These are phyloP conservation scores for Drosophila picticornis DNA, from an alignment of 2,888 invertebrate genomes.

Conservation along the genomic window DNA sequence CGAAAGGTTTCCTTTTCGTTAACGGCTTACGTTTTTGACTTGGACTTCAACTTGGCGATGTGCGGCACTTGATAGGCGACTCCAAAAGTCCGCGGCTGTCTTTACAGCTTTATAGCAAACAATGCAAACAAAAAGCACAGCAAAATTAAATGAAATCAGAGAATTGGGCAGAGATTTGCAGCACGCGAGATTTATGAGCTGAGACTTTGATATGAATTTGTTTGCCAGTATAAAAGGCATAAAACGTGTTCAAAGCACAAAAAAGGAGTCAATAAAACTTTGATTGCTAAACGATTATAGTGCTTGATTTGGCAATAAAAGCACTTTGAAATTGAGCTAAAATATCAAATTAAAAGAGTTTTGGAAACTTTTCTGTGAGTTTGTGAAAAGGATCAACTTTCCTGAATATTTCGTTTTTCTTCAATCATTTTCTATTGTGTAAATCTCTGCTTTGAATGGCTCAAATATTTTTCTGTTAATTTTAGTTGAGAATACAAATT, in stretches of 20 bases:
- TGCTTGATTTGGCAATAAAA: constrained; percentile 36
- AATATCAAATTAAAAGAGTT: not conserved
- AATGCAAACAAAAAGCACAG: constrained; percentile 33
- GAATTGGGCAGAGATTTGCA: constrained; percentile 59
- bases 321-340: not conserved
- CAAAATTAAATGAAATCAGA: constrained; percentile 64
- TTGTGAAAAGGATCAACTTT: not conserved
- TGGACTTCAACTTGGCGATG: constrained; percentile 54
- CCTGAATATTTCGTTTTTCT: not conserved
- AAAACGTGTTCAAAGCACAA: constrained; percentile 19
- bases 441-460: not conserved
- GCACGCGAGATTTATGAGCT: constrained; percentile 79
- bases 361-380: not conserved
- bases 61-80: constrained; percentile 66
- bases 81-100: constrained; percentile 49
- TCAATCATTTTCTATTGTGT: not conserved
- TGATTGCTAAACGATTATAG: constrained; percentile 35
- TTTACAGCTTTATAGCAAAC: constrained; percentile 68
- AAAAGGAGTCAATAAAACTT: constrained; percentile 30
- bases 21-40: constrained; percentile 43
- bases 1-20: constrained; percentile 54
- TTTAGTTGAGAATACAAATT: not conserved
- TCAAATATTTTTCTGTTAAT: not conserved
- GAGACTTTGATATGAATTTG: constrained; percentile 58
- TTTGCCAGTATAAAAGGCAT: constrained; percentile 9